Evolutionary conservation across 2,113 vertebrate genomes (phyloP).

Genomic region (Zosterops hypoxanthus): DNA sequence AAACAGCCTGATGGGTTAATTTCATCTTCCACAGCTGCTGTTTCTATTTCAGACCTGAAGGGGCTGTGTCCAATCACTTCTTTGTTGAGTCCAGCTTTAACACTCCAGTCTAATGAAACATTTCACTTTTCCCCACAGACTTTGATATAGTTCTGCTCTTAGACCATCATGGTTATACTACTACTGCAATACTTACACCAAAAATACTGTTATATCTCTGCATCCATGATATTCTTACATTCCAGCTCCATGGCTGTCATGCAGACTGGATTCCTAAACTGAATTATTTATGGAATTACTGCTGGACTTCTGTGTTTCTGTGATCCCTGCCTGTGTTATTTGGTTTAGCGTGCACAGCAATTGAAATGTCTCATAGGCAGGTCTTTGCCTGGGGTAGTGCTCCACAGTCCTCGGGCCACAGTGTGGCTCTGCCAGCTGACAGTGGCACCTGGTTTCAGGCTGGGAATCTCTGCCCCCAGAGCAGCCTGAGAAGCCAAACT

Average conservation of each 20-base stretch:
- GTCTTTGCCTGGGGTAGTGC: neutral
- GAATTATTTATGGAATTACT: neutral
- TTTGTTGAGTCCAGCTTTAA: neutral
- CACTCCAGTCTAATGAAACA: neutral
- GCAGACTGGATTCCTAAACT: neutral
- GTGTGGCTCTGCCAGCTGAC: neutral
- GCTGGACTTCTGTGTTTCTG: neutral
- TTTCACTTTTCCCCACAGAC: neutral
- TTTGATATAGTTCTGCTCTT: neutral
- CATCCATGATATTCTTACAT: neutral
- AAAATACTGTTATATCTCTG: neutral
- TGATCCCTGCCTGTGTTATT: neutral
- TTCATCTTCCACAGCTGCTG: neutral
- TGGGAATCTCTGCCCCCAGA: neutral
- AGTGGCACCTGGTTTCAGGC: neutral
- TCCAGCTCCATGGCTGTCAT: neutral
- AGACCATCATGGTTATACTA: neutral
- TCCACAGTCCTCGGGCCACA: neutral
- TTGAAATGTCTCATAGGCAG: neutral
- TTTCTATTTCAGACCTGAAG: constrained; percentile 5
- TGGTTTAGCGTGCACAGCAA: accelerated
- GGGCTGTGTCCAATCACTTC: neutral
- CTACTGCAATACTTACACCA: neutral
- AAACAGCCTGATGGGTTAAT: neutral
- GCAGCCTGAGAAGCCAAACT: neutral